Evolutionary conservation across 2,888 invertebrate genomes (phyloP).

Genomic region (Dasypolia templi): DNA sequence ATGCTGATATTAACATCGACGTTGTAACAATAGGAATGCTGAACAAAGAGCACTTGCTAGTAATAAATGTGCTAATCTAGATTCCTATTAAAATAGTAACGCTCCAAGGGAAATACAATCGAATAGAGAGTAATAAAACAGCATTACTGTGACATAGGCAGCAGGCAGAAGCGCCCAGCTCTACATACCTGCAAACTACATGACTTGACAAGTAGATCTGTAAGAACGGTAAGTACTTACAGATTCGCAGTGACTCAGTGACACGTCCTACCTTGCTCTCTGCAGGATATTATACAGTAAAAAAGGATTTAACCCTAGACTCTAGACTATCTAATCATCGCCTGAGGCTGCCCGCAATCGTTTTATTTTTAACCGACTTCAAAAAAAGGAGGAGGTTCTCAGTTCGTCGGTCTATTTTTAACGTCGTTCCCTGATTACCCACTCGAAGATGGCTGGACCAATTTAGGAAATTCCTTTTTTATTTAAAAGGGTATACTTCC

Average conservation of each 20-base stretch:
- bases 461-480: no score
- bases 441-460: no score
- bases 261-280: background rate
- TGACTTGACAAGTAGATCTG: background rate
- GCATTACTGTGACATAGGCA: conserved; percentile 54
- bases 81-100: conserved; percentile 65
- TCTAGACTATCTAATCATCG: no score
- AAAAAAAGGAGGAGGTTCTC: no score
- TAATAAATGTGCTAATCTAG: conserved; percentile 54
- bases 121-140: conserved; percentile 57
- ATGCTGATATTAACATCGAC: conserved; percentile 44
- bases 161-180: background rate
- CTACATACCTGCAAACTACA: background rate
- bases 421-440: no score
- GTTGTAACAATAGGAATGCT: conserved; percentile 39
- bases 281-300: no score
- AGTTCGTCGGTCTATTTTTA: no score
- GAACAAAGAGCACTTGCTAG: conserved; percentile 32
- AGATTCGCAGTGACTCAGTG: background rate
- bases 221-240: background rate
- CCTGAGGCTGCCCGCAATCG: no score
- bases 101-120: conserved; percentile 64
- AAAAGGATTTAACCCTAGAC: no score
- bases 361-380: no score
- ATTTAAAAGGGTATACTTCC: no score